Conservation (phyloP, 2,888 invertebrate species). For the Crematogaster levior region DNA sequence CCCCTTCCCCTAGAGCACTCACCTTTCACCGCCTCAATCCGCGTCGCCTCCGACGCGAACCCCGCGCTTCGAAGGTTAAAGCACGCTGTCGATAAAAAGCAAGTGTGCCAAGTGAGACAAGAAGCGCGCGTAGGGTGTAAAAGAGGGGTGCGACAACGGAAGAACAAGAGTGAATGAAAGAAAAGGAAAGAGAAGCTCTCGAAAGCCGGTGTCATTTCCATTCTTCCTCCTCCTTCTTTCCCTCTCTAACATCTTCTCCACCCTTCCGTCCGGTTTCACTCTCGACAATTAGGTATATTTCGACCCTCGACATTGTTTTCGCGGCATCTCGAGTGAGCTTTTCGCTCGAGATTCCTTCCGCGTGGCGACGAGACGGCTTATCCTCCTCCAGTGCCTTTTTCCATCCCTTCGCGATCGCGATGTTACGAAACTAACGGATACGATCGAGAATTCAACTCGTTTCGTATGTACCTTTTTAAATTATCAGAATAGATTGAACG, state of each 20-base stretch:
- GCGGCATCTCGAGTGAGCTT: conserved; percentile 75
- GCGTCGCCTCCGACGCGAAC: conserved; percentile 24
- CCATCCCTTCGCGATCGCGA: neutral
- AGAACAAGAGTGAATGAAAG: conserved; percentile 2
- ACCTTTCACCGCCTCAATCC: conserved; percentile 49
- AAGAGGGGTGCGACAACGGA: conserved; percentile 35
- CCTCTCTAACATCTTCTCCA: conserved; percentile 65
- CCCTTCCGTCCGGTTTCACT: conserved; percentile 68
- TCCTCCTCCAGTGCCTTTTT: conserved; percentile 18
- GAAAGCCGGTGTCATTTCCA: conserved; percentile 76
- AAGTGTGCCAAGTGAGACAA: conserved; percentile 65
- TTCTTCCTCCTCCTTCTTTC: conserved; percentile 64
- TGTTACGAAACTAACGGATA: conserved; percentile 1
- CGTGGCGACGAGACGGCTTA: conserved; percentile 66
- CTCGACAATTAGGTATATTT: conserved; percentile 77
- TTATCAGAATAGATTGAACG: conserved; percentile 20
- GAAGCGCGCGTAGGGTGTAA: conserved; percentile 35
- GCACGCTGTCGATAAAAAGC: conserved; percentile 76
- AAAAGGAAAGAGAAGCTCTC: conserved; percentile 56
- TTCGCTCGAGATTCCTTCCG: conserved; percentile 75
- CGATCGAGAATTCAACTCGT: conserved; percentile 29
- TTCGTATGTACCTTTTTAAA: conserved; percentile 6
- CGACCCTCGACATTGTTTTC: conserved; percentile 78
- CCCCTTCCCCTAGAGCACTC: conserved; percentile 18
- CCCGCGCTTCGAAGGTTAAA: conserved; percentile 70